phyloP scores from a whole-genome alignment of 1,140 invertebrate species.

The Zaprionus gabonicus region DNA sequence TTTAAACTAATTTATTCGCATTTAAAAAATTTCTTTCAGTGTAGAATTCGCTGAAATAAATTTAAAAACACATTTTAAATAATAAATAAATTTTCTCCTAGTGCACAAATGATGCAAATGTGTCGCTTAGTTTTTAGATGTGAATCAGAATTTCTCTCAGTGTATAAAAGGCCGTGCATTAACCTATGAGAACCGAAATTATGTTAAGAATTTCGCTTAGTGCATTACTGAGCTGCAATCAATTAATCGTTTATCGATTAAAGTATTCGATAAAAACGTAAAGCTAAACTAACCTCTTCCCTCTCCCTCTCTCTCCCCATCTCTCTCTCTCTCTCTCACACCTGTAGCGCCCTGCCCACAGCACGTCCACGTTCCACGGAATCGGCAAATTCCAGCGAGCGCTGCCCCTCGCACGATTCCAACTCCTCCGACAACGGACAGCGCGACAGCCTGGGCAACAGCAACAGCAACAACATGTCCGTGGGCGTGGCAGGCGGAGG shows the following conservation, averaged over 20 bases:
- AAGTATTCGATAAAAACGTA: not conserved
- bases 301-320: not conserved
- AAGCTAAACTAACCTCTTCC: not conserved
- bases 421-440: constrained; percentile 86
- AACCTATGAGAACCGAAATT: too few species aligned
- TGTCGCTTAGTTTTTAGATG: too few species aligned
- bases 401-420: constrained; percentile 89
- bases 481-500: constrained; percentile 41
- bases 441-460: constrained; percentile 60
- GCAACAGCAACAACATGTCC: constrained; percentile 63
- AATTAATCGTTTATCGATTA: not conserved
- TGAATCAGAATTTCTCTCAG: not conserved
- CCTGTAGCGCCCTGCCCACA: constrained; percentile 90
- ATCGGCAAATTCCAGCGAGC: constrained; percentile 88
- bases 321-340: constrained; percentile 59
- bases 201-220: too few species aligned
- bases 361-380: constrained; percentile 92
- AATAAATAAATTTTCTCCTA: too few species aligned
- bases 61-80: too few species aligned
- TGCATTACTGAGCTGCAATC: not conserved
- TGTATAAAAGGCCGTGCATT: too few species aligned
- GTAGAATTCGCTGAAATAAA: too few species aligned
- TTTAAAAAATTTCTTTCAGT: too few species aligned
- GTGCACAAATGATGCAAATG: too few species aligned
- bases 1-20: too few species aligned